These are phyloP conservation scores for Neolamprologus brichardi DNA, from an alignment of 2,113 vertebrate species.

Conservation along the genomic window DNA sequence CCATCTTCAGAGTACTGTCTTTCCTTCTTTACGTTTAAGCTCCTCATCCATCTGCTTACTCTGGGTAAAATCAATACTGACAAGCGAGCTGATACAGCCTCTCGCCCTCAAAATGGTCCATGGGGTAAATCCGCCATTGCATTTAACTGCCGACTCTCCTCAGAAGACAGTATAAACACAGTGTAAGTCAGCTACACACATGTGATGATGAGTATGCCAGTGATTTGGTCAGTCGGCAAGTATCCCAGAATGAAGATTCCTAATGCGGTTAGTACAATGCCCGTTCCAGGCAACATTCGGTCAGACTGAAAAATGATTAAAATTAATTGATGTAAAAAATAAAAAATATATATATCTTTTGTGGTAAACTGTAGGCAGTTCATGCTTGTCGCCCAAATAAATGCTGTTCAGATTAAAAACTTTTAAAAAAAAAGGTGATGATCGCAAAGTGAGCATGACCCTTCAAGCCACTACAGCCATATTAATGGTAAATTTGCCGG, in stretches of 20 bases:
- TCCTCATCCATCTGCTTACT: not conserved
- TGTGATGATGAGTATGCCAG: not conserved
- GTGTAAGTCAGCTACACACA: not conserved
- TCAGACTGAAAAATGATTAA: not conserved
- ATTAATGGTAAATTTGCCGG: not conserved
- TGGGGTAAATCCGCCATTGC: not conserved
- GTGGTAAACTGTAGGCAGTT: not conserved
- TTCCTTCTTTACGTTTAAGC: not conserved
- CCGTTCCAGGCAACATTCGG: not conserved
- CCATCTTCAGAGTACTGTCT: not conserved
- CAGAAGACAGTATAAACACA: not conserved
- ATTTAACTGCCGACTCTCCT: not conserved
- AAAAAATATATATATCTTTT: not conserved
- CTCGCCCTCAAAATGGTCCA: not conserved
- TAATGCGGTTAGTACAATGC: not conserved
- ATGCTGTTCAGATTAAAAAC: not conserved
- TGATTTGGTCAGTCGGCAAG: not conserved
- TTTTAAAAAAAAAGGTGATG: not conserved
- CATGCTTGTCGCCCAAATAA: not conserved
- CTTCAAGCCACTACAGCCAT: not conserved
- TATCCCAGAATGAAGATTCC: not conserved
- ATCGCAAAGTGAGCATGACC: not conserved
- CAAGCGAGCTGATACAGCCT: not conserved
- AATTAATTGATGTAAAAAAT: not conserved
- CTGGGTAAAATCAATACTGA: not conserved